These are phyloP conservation scores for Phataginus tetradactyla DNA, from an alignment of 2,797 vertebrate species.

Conservation along the genomic window DNA sequence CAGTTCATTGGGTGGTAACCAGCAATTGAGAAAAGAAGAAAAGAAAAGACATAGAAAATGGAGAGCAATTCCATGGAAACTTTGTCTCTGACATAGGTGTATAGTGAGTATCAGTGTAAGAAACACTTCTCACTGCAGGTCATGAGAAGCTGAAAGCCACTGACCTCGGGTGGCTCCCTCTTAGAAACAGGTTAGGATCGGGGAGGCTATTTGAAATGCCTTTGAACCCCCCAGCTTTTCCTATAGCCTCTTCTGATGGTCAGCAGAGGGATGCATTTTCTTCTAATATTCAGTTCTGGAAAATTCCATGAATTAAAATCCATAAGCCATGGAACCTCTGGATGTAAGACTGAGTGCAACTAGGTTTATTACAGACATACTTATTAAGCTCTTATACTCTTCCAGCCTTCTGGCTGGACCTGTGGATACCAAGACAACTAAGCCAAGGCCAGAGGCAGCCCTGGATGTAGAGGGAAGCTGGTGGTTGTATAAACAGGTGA, in stretches of 20 bases:
- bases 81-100: not conserved
- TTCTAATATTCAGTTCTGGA: slow-evolving; percentile 1
- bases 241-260: not conserved
- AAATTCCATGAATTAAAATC: not conserved
- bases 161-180: not conserved
- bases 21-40: not conserved
- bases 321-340: not conserved
- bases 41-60: not conserved
- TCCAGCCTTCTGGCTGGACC: not conserved
- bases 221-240: not conserved
- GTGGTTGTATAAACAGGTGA: not conserved
- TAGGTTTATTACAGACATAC: not conserved
- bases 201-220: not conserved
- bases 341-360: not conserved
- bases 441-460: not conserved
- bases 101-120: not conserved
- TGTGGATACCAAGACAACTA: not conserved
- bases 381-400: not conserved
- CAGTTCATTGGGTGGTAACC: not conserved
- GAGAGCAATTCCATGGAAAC: not conserved
- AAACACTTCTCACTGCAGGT: not conserved
- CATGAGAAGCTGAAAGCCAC: not conserved
- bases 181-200: not conserved
- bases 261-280: not conserved
- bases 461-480: not conserved